Evolutionary conservation across 2,888 invertebrate genomes (phyloP).

Genomic region (Unio delphinus): DNA sequence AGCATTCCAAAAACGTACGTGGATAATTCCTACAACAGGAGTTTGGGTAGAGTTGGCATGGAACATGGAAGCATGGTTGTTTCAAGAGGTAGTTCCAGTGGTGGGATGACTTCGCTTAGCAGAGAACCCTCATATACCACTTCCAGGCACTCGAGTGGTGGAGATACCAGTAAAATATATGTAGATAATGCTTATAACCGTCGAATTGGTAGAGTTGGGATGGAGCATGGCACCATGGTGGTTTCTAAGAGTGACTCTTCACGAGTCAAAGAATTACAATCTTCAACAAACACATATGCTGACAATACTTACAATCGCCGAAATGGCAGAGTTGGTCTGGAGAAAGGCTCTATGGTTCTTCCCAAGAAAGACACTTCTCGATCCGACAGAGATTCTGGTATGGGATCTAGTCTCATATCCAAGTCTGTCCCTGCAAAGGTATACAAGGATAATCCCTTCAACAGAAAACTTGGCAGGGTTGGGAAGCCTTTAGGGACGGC

Average conservation of each 20-base stretch:
- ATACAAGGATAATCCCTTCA: slow-evolving; percentile 22
- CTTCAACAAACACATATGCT: slow-evolving; percentile 10
- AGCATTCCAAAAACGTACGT: not conserved
- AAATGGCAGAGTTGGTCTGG: slow-evolving; percentile 14
- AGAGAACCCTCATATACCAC: too few species aligned
- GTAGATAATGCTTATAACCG: slow-evolving; percentile 12
- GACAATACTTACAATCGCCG: slow-evolving; percentile 14
- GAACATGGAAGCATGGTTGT: slow-evolving; percentile 5
- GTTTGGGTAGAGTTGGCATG: not conserved
- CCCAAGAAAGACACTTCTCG: too few species aligned
- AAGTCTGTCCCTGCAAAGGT: not conserved
- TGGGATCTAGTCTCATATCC: not conserved
- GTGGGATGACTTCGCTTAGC: too few species aligned
- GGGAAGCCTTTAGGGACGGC: slow-evolving; percentile 20
- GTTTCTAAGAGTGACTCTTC: not conserved
- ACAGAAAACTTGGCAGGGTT: slow-evolving; percentile 18
- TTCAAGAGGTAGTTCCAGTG: not conserved
- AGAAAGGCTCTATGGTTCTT: not conserved
- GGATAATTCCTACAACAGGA: not conserved
- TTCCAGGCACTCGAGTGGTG: too few species aligned
- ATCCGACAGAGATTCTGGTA: too few species aligned
- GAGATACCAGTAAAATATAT: slow-evolving; percentile 1
- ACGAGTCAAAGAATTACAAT: not conserved
- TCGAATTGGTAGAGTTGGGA: slow-evolving; percentile 12
- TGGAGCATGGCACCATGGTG: slow-evolving; percentile 8